Evolutionary conservation across 2,797 vertebrate species (phyloP), one percentile per base, ranked within the genome.

Genomic region (Amazonetta brasiliensis): DNA sequence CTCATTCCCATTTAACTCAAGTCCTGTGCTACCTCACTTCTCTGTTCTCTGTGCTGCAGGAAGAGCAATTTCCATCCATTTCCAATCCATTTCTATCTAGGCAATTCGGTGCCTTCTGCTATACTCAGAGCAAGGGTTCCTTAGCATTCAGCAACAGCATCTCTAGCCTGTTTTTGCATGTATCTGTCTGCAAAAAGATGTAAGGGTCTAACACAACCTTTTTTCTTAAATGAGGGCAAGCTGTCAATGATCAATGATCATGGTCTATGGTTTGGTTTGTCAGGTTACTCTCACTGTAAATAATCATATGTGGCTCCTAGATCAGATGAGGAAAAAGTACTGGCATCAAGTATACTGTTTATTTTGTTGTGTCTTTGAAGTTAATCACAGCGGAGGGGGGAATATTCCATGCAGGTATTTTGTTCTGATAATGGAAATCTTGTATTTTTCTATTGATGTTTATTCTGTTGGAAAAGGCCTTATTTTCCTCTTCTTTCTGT

Each of bases 21-120:
- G 25, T 46, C 84, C 52, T 63, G 2, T 80, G 68, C 44, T 31
- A 30, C 75, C 52, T 93, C 59, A 31, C 15, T 63, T 5, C 17
- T 33, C 30, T 66, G 30, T 71, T 59, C 26, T 87, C 63, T 44
- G 12, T 56, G n/a, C 31, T 17, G 8, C 8, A 56, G 33, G 82
- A 91, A 83, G 52, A 37, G 25, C 31, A 75, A 89, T 94, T 89
- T 94, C 56, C 30, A 58, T 54, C 37, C 20, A 58, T 83, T 93
- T 92, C 46, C 46, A 74, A 50, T 31, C 50, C 22, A 25, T 84
- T 90, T 84, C 50, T 54, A 54, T 19, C 37, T 39, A 44, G 37
- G 33, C 33, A 85, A 50, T 84, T 44, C 55, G 39, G 18, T 62
- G 30, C 21, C 19, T 80, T 92, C 71, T 71, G n/a, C 46, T 73